A percentile compares a stretch with the other conserved stretches of the same genome.
Conservation (phyloP, 2,888 invertebrate genomes). For the Brachypalpus laphriformis region DNA sequence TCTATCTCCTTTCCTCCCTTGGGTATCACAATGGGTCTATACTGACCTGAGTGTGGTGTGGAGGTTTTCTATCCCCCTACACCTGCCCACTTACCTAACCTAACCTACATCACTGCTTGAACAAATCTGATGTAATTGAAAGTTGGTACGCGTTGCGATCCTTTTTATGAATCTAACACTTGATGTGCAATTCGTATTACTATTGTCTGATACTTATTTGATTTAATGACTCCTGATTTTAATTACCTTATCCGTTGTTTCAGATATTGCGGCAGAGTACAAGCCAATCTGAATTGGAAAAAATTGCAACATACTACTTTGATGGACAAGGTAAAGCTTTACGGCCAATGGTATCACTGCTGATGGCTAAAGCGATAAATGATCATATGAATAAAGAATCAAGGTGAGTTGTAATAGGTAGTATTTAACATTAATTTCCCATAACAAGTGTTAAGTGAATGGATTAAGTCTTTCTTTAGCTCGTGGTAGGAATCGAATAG, state of each 20-base stretch:
- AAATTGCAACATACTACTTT: slow-evolving; percentile 98
- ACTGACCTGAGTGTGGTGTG: no score
- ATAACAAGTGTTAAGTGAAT: background rate
- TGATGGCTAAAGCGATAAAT: slow-evolving; percentile 97
- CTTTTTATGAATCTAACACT: no score
- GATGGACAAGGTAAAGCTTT: slow-evolving; percentile 99
- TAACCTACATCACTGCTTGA: no score
- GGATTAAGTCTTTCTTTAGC: background rate
- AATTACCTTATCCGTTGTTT: slow-evolving; percentile 38
- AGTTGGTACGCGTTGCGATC: no score
- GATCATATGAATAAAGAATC: slow-evolving; percentile 93
- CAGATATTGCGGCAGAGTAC: slow-evolving; percentile 88
- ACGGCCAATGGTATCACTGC: slow-evolving; percentile 96
- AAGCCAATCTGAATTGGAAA: slow-evolving; percentile 92
- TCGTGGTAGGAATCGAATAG: background rate
- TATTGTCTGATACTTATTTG: background rate
- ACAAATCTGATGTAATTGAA: no score
- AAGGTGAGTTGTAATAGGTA: slow-evolving; percentile 85
- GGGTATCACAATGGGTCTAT: no score
- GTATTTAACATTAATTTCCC: background rate
- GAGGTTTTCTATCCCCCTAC: no score
- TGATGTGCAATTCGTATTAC: background rate
- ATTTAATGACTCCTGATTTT: background rate
- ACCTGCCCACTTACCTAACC: no score
- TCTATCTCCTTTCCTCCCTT: no score